A percentile compares a stretch with the other conserved stretches of the same genome.
These are phyloP conservation scores for Agonopterix subpropinquella DNA, from an alignment of 2,888 invertebrate genomes.

Conservation along the genomic window DNA sequence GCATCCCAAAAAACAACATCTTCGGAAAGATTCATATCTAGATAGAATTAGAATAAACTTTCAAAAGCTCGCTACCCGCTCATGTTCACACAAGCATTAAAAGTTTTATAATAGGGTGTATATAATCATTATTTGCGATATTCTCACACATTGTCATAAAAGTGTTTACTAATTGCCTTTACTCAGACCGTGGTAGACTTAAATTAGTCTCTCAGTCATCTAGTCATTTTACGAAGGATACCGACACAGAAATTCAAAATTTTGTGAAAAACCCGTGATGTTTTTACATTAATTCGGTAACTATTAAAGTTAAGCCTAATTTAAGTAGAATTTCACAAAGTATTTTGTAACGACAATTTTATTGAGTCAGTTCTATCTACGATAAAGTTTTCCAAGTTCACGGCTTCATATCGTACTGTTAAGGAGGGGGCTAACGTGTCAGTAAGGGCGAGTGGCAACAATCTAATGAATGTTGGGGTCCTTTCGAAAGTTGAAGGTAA, in stretches of 20 bases:
- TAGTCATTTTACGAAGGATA: too few relatives aligned
- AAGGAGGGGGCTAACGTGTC: slow-evolving; percentile 10
- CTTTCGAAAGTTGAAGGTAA: slow-evolving; percentile 38
- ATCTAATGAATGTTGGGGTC: slow-evolving; percentile 40
- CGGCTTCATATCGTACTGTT: slow-evolving; percentile 1
- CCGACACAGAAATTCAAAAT: too few relatives aligned
- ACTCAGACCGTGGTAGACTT: too few relatives aligned
- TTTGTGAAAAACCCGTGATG: too few relatives aligned
- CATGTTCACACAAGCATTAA: background rate
- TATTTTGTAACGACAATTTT: too few relatives aligned
- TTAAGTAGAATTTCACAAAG: too few relatives aligned
- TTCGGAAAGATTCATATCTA: slow-evolving; percentile 2
- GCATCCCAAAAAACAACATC: slow-evolving; percentile 24
- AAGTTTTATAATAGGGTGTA: background rate
- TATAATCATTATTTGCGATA: too few relatives aligned
- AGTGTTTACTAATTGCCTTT: slow-evolving; percentile 21
- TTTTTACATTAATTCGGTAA: too few relatives aligned
- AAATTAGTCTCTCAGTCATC: too few relatives aligned
- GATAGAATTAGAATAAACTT: slow-evolving; percentile 2
- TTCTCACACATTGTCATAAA: slow-evolving; percentile 21
- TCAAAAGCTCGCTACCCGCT: background rate
- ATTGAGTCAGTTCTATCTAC: too few relatives aligned
- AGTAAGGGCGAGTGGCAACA: slow-evolving; percentile 38
- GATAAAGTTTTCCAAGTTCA: background rate
- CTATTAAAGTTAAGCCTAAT: too few relatives aligned